These are phyloP conservation scores for Alca torda DNA, from an alignment of 2,797 vertebrate species.

Conservation along the genomic window DNA sequence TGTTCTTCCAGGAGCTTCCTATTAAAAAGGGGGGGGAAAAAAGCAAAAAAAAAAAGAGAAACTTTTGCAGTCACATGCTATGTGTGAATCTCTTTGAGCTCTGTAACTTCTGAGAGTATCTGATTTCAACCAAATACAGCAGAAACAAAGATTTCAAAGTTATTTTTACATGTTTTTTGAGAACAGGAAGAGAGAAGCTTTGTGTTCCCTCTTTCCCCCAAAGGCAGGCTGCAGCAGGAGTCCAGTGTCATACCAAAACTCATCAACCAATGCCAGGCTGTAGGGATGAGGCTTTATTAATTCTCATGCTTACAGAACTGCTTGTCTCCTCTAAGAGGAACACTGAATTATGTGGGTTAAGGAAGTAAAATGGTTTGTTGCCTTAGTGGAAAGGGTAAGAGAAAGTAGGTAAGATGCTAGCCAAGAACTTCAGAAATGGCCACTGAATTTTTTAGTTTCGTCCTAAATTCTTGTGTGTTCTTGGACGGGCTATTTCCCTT, in stretches of 20 bases:
- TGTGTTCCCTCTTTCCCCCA: background rate
- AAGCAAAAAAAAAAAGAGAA: rapidly evolving
- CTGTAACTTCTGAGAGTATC: background rate
- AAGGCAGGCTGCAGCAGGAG: background rate
- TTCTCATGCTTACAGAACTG: background rate
- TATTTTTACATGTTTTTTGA: background rate
- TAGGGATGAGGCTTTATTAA: background rate
- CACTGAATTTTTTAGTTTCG: background rate
- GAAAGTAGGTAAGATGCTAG: background rate
- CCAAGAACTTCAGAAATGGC: background rate
- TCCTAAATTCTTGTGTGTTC: background rate
- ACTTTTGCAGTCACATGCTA: background rate
- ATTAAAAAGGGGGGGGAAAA: background rate
- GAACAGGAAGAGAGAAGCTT: background rate
- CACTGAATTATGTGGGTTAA: background rate
- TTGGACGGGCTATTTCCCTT: background rate
- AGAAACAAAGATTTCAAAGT: background rate
- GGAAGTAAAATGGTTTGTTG: background rate
- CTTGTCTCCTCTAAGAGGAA: background rate
- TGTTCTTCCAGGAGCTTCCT: background rate
- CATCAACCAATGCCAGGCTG: background rate
- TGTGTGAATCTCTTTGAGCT: background rate
- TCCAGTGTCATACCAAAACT: background rate
- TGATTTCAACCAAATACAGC: background rate
- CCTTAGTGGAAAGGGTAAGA: background rate